A percentile compares a stretch with the other conserved stretches of the same genome.
These are phyloP conservation scores for Eclectus roratus DNA, from an alignment of 2,113 vertebrate genomes.

Conservation along the genomic window DNA sequence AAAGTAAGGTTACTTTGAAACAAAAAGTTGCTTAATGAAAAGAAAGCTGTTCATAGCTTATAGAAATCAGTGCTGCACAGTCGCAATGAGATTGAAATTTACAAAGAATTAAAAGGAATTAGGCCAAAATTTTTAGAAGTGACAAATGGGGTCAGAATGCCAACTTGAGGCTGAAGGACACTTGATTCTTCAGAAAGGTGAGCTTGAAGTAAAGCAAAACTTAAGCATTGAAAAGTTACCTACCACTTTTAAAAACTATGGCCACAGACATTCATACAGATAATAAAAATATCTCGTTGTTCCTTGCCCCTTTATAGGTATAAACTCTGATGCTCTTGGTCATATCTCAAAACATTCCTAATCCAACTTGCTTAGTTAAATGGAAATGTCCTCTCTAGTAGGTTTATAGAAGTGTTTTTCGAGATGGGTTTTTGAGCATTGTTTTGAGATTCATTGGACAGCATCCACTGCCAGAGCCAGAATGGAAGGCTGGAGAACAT, in stretches of 20 bases:
- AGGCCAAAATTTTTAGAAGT: neutral
- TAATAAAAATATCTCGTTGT: neutral
- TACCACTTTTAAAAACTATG: neutral
- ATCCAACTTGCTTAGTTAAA: neutral
- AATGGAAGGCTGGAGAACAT: neutral
- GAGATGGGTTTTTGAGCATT: neutral
- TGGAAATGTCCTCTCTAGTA: neutral
- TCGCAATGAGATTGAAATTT: neutral
- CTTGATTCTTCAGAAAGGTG: neutral
- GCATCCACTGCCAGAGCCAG: neutral
- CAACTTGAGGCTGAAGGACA: fast-evolving
- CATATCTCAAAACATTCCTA: neutral
- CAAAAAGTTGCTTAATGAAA: neutral
- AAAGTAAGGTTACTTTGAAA: neutral
- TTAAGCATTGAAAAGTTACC: neutral
- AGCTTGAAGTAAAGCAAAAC: neutral
- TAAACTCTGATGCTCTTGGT: neutral
- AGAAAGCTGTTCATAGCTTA: neutral
- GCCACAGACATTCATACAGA: neutral
- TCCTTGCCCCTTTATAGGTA: neutral
- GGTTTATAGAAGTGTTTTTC: neutral
- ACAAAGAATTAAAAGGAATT: neutral
- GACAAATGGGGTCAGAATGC: neutral
- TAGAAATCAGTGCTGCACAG: neutral
- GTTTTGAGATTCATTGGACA: neutral